Percentiles rank a stretch among this genome's conserved stretches.
phyloP scores from a whole-genome alignment of 2,797 vertebrate species.

The Potorous gilbertii region DNA sequence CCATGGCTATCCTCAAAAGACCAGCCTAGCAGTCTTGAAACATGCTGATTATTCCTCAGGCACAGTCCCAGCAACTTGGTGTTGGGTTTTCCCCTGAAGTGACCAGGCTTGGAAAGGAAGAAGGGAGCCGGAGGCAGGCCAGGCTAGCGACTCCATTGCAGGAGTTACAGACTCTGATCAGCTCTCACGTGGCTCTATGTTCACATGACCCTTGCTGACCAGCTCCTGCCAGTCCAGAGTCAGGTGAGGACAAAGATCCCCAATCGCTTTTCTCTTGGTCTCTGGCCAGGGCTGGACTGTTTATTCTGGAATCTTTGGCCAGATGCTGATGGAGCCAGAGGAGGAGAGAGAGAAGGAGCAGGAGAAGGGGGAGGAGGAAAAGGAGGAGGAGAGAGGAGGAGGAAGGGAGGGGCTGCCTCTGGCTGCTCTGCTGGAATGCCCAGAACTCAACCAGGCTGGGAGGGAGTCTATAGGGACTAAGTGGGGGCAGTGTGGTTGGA shows the following conservation, averaged over 20 bases:
- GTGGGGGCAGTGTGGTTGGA: neutral
- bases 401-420: neutral
- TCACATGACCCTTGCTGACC: neutral
- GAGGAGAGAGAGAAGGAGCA: no score
- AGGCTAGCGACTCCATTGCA: neutral
- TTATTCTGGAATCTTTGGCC: neutral
- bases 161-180: neutral
- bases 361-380: no score
- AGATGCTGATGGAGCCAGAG: neutral
- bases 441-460: neutral
- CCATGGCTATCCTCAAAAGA: neutral
- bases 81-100: neutral
- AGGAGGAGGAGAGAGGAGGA: neutral
- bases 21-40: neutral
- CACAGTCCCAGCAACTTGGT: neutral
- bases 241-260: neutral
- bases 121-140: neutral
- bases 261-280: neutral
- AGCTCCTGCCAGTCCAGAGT: neutral
- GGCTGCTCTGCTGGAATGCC: neutral
- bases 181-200: neutral
- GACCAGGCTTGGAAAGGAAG: neutral
- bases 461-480: neutral
- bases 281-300: neutral
- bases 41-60: neutral